phyloP scores from a whole-genome alignment of 2,888 invertebrate species.

The Chirona hameri region DNA sequence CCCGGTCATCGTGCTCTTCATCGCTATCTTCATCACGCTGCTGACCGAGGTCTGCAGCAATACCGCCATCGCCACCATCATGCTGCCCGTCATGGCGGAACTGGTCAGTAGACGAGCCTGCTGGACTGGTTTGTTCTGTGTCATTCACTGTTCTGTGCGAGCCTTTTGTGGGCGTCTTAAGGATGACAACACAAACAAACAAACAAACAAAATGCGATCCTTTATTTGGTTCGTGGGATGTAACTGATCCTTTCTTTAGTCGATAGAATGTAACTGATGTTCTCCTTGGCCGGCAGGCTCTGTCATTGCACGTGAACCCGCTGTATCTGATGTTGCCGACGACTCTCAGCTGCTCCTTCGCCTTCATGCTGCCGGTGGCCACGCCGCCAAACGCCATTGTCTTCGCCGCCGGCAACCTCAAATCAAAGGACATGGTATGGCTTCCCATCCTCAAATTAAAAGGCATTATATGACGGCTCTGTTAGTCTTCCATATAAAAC shows the following conservation, averaged over 20 bases:
- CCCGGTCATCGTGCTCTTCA: slow-evolving; percentile 45
- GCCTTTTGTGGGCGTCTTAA: too few species aligned
- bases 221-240: too few species aligned
- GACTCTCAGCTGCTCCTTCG: slow-evolving; percentile 82
- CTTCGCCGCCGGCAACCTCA: slow-evolving; percentile 75
- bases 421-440: slow-evolving; percentile 70
- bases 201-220: too few species aligned
- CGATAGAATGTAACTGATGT: too few species aligned
- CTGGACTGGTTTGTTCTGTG: too few species aligned
- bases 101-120: slow-evolving; percentile 44
- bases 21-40: slow-evolving; percentile 45
- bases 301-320: slow-evolving; percentile 37
- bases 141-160: too few species aligned
- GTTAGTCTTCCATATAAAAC: too few species aligned
- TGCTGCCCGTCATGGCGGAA: slow-evolving; percentile 47
- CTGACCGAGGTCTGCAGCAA: slow-evolving; percentile 45
- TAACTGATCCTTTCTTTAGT: too few species aligned
- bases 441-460: too few species aligned
- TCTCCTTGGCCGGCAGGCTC: slow-evolving; percentile 33
- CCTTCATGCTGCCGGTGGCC: slow-evolving; percentile 85
- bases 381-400: slow-evolving; percentile 94
- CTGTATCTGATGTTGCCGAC: slow-evolving; percentile 86
- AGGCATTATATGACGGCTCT: too few species aligned
- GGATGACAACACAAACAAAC: too few species aligned
- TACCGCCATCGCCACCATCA: slow-evolving; percentile 49